Evolutionary conservation across 1,140 invertebrate species (phyloP), one percentile per base, ranked within the genome.

Genomic region (Heterodera carotae): DNA sequence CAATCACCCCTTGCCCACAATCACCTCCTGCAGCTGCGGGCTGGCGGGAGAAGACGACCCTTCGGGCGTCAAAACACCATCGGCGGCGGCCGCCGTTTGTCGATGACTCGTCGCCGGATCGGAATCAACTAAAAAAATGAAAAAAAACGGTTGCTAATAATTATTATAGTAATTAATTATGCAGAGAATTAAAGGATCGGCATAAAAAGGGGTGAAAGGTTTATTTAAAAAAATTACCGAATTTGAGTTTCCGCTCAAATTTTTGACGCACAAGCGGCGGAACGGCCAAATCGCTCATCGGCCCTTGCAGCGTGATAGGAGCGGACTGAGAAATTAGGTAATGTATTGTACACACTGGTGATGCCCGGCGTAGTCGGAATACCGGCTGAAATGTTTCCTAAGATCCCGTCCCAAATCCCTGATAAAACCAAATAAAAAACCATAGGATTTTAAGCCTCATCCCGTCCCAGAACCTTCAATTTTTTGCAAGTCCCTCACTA

Each of bases 221-320:
- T n/a, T 62, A 27, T 12, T 66, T 22, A 39, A 12, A 67, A 60
- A 68, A 70, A 43, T 53, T 18, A 83, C 82, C 82, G 64, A 83
- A 83, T 43, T 78, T 85, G 67, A 83, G 69, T 67, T 84, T 84
- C 22, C 82, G 48, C 60, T 83, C 82, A 76, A 83, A 83, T 56
- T 83, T 83, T 69, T 83, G 82, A 25, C 84, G 43, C n/a, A 80
- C 82, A 31, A 75, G 67, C 27, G 82, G 82, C 33, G 82, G 82
- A 31, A 83, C 82, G 18, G 80, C 69, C 22, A 83, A 67, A 79
- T 83, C 82, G 12, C 69, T 73, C 18, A 76, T 76, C 34, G 82
- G 60, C 15, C 66, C 71, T 43, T 84, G 80, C 59, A 75, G 53
- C 7, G 64, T 60, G 2, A 62, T n/a, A 18, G 81, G 70, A 27